Conservation (phyloP, 2,797 vertebrate genomes). For the Tympanoctomys barrerae region DNA sequence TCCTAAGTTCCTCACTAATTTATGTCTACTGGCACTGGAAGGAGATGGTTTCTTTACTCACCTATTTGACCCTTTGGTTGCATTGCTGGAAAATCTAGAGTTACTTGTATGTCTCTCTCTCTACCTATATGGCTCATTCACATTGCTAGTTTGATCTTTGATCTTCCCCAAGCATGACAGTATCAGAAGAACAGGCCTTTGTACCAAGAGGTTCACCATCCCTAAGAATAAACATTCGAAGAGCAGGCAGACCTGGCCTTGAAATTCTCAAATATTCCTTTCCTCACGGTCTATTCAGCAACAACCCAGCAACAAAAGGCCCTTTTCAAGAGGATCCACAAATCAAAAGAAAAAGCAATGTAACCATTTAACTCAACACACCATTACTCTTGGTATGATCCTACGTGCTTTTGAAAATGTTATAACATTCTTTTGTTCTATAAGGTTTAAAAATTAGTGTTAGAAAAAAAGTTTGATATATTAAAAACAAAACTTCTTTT, state of each 20-base stretch:
- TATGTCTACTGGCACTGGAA: background rate
- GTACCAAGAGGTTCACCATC: background rate
- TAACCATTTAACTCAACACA: background rate
- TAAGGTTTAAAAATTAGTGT: background rate
- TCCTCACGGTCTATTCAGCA: background rate
- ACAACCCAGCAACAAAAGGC: background rate
- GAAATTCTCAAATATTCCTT: slow-evolving; percentile 8
- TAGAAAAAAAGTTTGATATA: background rate
- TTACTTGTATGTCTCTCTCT: background rate
- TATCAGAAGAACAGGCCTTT: background rate
- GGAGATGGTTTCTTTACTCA: background rate
- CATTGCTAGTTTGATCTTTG: background rate
- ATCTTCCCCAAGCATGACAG: background rate
- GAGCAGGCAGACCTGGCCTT: background rate
- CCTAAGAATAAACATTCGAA: background rate
- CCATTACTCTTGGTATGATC: background rate
- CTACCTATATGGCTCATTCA: background rate
- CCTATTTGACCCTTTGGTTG: background rate
- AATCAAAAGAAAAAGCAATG: background rate
- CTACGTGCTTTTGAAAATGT: slow-evolving; percentile 15
- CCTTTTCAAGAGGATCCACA: background rate
- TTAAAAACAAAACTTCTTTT: slow-evolving; percentile 2
- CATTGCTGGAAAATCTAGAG: background rate
- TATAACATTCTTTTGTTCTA: background rate
- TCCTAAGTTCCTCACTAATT: background rate